Base-by-base conservation (phyloP, 2,113 vertebrate genomes). In the Microcebus ravelobensis region DNA sequence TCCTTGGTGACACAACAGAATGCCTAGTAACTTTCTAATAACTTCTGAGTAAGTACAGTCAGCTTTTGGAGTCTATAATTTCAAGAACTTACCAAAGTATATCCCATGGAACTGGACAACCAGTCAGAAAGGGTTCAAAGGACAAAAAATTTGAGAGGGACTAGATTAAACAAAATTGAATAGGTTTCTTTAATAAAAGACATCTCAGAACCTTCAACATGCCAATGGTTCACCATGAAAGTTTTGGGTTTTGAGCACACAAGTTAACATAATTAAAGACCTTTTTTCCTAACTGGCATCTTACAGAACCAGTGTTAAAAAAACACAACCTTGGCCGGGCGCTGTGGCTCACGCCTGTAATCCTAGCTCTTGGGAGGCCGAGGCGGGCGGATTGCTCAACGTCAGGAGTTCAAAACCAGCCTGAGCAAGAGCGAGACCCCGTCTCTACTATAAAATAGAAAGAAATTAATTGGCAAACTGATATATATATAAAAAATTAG, bases 101-200 rank as follows among this genome's bases (percentile, higher is more conserved):
- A 14, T 92, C 18, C 48, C 21, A 92, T 11, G 10, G 42, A 90
- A 87, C 14, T 93, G 21, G 27, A 73, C 50, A 74, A 74, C 27
- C 25, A 89, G 27, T 82, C 20, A 71, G 90, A 93, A 81, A 79
- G 8, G 61, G 34, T 45, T 96, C 70, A 55, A 20, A 73, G n/a
- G 29, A 31, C 73, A 96, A 93, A 50, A 81, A 88, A 88, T 70
- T 9, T 84, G 31, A 88, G 61, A 71, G 12, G 20, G n/a, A 77
- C 27, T 79, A 84, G 23, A 87, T 68, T 81, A 83, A 93, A 87
- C n/a, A 93, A 74, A 48, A 13, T 20, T 90, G 73, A 87, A 95
- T 8, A 70, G 20, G 3, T 92, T 95, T 95, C 39, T 86, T 71
- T 82, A 95, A 86, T 89, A 85, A 83, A 97, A 91, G 36, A 89